These are phyloP conservation scores for Papilio gigon DNA, from an alignment of 2,888 invertebrate genomes.

Conservation along the genomic window DNA sequence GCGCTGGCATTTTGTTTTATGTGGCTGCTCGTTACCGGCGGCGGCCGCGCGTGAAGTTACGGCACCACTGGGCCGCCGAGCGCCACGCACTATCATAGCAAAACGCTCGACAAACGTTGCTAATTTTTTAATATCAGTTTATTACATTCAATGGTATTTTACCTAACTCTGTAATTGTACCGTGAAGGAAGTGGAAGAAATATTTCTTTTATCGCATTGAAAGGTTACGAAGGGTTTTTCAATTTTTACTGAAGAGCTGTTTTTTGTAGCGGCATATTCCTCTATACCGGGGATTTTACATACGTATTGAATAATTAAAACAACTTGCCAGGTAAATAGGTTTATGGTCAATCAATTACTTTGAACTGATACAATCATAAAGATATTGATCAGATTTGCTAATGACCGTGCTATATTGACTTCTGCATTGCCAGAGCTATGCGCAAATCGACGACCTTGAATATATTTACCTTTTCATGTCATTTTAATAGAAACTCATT, in stretches of 20 bases:
- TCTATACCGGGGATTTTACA: too few species aligned
- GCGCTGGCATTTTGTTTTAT: conserved; percentile 81
- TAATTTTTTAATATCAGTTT: not conserved
- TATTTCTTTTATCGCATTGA: not conserved
- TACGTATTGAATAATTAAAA: too few species aligned
- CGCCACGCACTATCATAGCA: conserved; percentile 41
- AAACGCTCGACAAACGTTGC: conserved; percentile 27
- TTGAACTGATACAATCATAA: not conserved
- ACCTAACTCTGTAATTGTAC: not conserved
- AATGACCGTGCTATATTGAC: conserved; percentile 10
- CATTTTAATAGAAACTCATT: conserved; percentile 23
- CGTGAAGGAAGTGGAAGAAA: not conserved
- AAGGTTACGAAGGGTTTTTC: not conserved
- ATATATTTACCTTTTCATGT: conserved; percentile 13
- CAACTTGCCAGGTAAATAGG: not conserved
- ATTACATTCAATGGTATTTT: not conserved
- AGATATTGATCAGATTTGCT: not conserved
- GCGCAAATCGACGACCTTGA: conserved; percentile 6
- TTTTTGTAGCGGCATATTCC: too few species aligned
- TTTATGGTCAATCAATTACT: not conserved
- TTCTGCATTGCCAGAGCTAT: not conserved
- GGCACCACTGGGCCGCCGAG: conserved; percentile 69
- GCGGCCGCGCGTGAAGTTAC: conserved; percentile 81
- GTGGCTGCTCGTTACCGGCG: conserved; percentile 79
- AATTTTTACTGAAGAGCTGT: too few species aligned